phyloP scores from a whole-genome alignment of 2,888 invertebrate genomes.

The Napeogenes sylphis region DNA sequence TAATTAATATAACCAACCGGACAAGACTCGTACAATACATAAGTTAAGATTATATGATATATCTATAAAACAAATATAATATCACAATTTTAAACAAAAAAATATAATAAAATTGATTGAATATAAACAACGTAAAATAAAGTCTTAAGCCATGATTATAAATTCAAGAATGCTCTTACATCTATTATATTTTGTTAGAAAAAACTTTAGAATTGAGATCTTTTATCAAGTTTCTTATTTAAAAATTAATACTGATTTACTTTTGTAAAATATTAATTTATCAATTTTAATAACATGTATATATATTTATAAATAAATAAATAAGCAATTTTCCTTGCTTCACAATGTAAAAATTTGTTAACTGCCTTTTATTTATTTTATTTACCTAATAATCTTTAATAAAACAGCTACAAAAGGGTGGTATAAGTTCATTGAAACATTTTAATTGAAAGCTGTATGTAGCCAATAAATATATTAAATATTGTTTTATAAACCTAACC shows the following conservation, averaged over 20 bases:
- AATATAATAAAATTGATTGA: neutral
- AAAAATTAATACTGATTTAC: neutral
- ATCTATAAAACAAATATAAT: conserved; percentile 3
- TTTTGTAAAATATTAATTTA: neutral
- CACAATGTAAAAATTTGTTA: too few species aligned
- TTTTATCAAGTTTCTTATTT: neutral
- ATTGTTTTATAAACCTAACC: too few species aligned
- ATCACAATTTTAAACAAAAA: neutral
- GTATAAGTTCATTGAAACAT: too few species aligned
- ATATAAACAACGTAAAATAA: neutral
- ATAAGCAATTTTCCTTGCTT: too few species aligned
- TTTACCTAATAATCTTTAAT: too few species aligned
- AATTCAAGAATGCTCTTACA: neutral
- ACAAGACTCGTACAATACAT: neutral
- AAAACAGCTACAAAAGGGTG: too few species aligned
- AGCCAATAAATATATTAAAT: too few species aligned
- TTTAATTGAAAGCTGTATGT: too few species aligned
- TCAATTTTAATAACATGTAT: too few species aligned
- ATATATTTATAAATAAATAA: too few species aligned
- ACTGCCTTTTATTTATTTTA: too few species aligned
- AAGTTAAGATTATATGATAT: conserved; percentile 14
- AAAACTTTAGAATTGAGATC: neutral
- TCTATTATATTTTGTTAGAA: neutral
- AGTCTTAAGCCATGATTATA: neutral
- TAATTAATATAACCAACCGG: conserved; percentile 5